A percentile compares a stretch with the other conserved stretches of the same genome.
These are phyloP conservation scores for Glaucidium brasilianum DNA, from an alignment of 2,113 vertebrate species.

Conservation along the genomic window DNA sequence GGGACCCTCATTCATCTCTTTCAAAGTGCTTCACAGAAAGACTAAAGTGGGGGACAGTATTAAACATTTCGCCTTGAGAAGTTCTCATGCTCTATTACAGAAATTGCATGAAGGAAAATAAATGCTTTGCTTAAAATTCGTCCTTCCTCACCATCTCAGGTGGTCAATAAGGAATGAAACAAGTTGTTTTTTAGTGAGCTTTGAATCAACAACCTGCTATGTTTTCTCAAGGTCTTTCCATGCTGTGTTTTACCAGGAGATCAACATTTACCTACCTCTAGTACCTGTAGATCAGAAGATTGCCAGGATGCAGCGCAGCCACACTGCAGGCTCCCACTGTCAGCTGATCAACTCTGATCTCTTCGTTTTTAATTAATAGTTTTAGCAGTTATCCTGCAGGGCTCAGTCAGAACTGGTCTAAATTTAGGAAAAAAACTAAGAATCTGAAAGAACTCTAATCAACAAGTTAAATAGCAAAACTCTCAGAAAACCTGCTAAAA, in stretches of 20 bases:
- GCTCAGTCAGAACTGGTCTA: not conserved
- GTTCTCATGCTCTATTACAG: not conserved
- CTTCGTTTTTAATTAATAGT: not conserved
- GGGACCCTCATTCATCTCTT: not conserved
- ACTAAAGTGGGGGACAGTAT: not conserved
- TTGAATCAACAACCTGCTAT: not conserved
- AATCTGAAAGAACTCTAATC: not conserved
- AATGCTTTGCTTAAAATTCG: not conserved
- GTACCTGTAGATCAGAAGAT: not conserved
- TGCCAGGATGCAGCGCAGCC: not conserved
- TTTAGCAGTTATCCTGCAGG: not conserved
- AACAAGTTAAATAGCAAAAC: constrained; percentile 1
- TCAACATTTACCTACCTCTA: not conserved
- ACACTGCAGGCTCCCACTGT: not conserved
- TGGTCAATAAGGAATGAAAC: not conserved
- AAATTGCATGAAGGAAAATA: not conserved
- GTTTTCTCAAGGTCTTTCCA: not conserved
- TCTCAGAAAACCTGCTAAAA: not conserved
- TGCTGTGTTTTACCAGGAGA: not conserved
- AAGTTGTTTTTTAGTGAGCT: not conserved
- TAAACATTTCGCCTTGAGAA: not conserved
- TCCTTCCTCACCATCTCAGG: not conserved
- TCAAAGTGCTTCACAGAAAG: not conserved
- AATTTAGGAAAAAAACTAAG: not conserved
- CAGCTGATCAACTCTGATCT: not conserved